Percentiles rank a stretch among this genome's conserved stretches.
These are phyloP conservation scores for Narcine bancroftii DNA, from an alignment of 2,113 vertebrate species.

Conservation along the genomic window DNA sequence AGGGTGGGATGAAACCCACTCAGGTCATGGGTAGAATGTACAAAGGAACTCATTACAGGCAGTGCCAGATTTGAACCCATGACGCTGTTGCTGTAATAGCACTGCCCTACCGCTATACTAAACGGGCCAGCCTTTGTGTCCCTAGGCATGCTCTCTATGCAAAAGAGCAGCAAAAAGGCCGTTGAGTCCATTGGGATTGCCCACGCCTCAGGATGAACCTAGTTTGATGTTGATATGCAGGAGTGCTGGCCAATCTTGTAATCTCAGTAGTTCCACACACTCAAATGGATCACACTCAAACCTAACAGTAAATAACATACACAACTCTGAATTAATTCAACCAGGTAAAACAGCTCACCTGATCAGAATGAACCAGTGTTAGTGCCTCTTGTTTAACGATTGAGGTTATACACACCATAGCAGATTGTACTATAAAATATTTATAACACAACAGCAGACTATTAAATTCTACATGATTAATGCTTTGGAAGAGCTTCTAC, in stretches of 20 bases:
- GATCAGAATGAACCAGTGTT: not conserved
- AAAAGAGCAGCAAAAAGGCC: too few species aligned
- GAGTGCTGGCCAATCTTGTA: not conserved
- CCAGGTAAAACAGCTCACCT: not conserved
- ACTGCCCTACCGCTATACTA: too few species aligned
- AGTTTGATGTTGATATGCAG: not conserved
- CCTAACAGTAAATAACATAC: not conserved
- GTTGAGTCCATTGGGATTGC: not conserved
- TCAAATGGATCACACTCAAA: not conserved
- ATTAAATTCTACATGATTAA: too few species aligned
- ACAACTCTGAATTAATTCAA: not conserved
- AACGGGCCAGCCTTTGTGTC: too few species aligned
- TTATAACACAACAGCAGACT: too few species aligned
- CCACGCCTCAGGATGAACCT: not conserved
- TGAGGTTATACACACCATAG: not conserved
- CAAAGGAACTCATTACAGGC: too few species aligned
- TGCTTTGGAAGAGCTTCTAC: too few species aligned
- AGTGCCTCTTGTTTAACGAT: not conserved
- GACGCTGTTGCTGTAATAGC: too few species aligned
- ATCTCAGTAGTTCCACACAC: not conserved
- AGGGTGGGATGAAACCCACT: too few species aligned
- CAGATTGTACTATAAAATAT: not conserved
- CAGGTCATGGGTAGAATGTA: too few species aligned
- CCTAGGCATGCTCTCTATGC: too few species aligned
- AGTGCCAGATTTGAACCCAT: too few species aligned